phyloP scores from a whole-genome alignment of 1,140 invertebrate species.

The Drosophila pruinosa region DNA sequence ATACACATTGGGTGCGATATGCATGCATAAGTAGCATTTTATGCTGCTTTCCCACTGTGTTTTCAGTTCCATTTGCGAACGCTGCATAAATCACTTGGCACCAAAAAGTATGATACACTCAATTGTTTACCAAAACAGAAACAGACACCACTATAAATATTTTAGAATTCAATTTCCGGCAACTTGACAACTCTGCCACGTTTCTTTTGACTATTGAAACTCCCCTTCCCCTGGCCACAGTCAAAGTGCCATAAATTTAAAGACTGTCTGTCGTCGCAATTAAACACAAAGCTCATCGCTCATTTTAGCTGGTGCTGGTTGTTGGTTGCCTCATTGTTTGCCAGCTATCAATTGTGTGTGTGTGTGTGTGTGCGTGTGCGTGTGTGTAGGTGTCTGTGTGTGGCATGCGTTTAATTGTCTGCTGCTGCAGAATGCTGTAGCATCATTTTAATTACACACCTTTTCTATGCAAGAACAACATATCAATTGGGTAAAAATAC shows the following conservation, averaged over 20 bases:
- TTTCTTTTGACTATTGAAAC: conserved; percentile 46
- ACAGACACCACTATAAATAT: conserved; percentile 54
- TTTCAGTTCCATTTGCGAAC: conserved; percentile 66
- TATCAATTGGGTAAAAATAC: conserved; percentile 68
- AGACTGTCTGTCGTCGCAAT: conserved; percentile 60
- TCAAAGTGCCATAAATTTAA: conserved; percentile 55
- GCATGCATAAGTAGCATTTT: conserved; percentile 76
- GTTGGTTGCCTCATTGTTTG: conserved; percentile 23
- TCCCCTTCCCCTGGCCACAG: neutral
- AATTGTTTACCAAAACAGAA: conserved; percentile 17
- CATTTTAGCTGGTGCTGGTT: no score
- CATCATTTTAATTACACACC: conserved; percentile 77
- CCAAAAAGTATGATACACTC: conserved; percentile 54
- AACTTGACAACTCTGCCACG: conserved; percentile 40
- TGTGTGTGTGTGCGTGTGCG: neutral
- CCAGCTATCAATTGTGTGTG: conserved; percentile 7
- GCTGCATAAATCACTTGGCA: conserved; percentile 68
- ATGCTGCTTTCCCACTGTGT: conserved; percentile 28
- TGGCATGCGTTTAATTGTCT: conserved; percentile 76
- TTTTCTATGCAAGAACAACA: conserved; percentile 58
- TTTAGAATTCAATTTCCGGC: conserved; percentile 77
- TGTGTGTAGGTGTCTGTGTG: conserved; percentile 40
- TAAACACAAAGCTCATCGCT: conserved; percentile 65
- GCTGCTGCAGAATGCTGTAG: conserved; percentile 37
- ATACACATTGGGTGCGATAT: conserved; percentile 27